phyloP scores from a whole-genome alignment of 2,888 invertebrate genomes.

The Dichetophora obliterata region DNA sequence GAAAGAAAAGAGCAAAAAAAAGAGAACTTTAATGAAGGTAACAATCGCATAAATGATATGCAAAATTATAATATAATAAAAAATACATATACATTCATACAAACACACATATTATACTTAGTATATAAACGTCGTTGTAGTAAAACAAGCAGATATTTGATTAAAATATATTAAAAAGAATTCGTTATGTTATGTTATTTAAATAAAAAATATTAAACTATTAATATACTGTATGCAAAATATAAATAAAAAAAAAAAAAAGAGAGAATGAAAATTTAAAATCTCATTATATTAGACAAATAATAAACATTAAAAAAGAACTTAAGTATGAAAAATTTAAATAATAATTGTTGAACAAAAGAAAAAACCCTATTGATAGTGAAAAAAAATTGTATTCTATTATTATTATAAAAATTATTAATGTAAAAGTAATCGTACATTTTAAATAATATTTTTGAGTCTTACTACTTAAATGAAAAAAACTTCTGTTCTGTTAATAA shows the following conservation, averaged over 20 bases:
- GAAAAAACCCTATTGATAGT: constrained; percentile 41
- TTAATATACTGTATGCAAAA: constrained; percentile 44
- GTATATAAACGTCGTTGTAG: constrained; percentile 63
- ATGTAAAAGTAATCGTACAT: constrained; percentile 40
- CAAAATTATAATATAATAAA: constrained; percentile 45
- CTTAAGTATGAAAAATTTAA: constrained; percentile 39
- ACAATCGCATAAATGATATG: constrained; percentile 18
- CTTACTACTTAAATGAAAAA: neutral
- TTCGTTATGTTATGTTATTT: constrained; percentile 44
- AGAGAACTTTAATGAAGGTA: neutral
- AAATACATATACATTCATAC: constrained; percentile 50
- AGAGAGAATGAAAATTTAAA: constrained; percentile 39
- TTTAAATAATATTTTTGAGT: neutral
- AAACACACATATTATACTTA: constrained; percentile 57
- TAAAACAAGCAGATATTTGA: constrained; percentile 46
- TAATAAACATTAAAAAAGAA: constrained; percentile 46
- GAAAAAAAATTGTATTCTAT: constrained; percentile 31
- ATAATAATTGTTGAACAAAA: constrained; percentile 44
- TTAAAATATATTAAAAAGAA: constrained; percentile 44
- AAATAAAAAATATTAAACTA: constrained; percentile 42
- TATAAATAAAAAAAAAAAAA: constrained; percentile 36
- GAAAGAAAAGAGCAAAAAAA: neutral
- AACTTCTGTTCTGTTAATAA: too few relatives aligned
- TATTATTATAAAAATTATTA: constrained; percentile 41
- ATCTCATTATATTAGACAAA: constrained; percentile 50